Conservation (phyloP, 2,797 vertebrate genomes). For the Prionace glauca region DNA sequence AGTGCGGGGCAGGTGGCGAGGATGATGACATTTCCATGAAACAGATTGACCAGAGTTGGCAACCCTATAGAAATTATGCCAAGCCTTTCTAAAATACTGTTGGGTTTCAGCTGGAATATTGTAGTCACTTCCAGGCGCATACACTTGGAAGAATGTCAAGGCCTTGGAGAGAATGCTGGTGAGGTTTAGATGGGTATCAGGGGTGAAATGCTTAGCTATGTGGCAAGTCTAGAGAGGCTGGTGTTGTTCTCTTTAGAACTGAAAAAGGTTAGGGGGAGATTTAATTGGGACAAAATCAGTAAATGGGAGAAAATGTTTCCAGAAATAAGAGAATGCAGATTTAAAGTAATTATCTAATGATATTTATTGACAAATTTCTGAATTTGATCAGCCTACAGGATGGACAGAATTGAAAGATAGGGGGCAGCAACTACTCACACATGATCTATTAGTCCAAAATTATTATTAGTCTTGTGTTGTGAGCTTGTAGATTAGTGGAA, state of each 20-base stretch:
- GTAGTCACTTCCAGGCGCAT: not conserved
- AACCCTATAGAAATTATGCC: not conserved
- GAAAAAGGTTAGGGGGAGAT: not conserved
- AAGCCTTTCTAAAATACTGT: not conserved
- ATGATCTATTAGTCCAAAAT: not conserved
- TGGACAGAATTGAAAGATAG: not conserved
- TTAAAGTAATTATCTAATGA: not conserved
- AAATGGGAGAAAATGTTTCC: not conserved
- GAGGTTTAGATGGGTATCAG: not conserved
- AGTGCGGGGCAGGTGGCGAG: not conserved
- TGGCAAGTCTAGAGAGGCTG: not conserved
- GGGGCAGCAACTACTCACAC: no score
- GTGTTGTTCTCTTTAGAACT: not conserved
- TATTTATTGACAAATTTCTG: not conserved
- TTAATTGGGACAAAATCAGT: not conserved
- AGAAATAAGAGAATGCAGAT: not conserved
- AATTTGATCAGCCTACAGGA: not conserved
- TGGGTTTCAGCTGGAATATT: not conserved
- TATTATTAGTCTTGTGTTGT: not conserved
- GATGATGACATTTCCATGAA: not conserved
- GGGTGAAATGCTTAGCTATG: not conserved
- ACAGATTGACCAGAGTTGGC: not conserved
- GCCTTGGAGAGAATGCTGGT: not conserved
- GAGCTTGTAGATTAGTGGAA: conserved; percentile 32
- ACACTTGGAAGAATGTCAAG: not conserved